Base-by-base conservation (phyloP, 2,797 vertebrate species). In the Moxostoma hubbsi region DNA sequence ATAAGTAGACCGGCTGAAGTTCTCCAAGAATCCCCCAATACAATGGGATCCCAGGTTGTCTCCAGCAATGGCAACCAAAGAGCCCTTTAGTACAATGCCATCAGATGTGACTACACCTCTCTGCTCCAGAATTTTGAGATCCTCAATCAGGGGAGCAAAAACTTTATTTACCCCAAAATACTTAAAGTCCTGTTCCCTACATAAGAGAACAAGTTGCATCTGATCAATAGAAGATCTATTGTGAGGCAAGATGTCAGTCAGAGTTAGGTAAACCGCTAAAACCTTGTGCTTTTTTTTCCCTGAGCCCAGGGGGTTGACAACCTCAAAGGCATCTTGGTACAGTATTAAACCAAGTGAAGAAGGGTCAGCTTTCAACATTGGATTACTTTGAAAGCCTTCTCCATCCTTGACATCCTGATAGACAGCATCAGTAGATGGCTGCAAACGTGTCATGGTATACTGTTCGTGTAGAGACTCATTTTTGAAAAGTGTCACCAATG, bases 291-390 rank as follows among this genome's bases (percentile, higher is more conserved):
- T 67, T 64, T 79, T 63, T 54, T 53, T n/a, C 15, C 57, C 57
- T 18, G 18, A 81, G 15, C 66, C 80, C 13, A 75, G 72, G 16
- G 78, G 78, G 46, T 80, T 80, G 13, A 73, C 78, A 50, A 80
- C 62, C 51, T 81, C 79, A 81, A 77, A 77, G 8, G 57, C 46
- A 65, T 80, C 63, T 67, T 75, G 72, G 46, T 81, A 81, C 8
- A 81, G 54, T 10, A 69, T 69, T 49, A 77, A 45, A 61, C n/a
- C n/a, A n/a, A 78, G 55, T 43, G 55, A 78, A 6, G 55, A 61
- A 47, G 66, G 45, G 5, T 78, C 64, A 5, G 46, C 65, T 70
- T 69, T 69, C n/a, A 69, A 61, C 75, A 70, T 12, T 53, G 9
- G 18, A 61, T 69, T 61, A 24, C 65, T 49, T 49, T 69, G 11